These are phyloP conservation scores for Lymantria dispar DNA, from an alignment of 2,888 invertebrate genomes.

Conservation along the genomic window DNA sequence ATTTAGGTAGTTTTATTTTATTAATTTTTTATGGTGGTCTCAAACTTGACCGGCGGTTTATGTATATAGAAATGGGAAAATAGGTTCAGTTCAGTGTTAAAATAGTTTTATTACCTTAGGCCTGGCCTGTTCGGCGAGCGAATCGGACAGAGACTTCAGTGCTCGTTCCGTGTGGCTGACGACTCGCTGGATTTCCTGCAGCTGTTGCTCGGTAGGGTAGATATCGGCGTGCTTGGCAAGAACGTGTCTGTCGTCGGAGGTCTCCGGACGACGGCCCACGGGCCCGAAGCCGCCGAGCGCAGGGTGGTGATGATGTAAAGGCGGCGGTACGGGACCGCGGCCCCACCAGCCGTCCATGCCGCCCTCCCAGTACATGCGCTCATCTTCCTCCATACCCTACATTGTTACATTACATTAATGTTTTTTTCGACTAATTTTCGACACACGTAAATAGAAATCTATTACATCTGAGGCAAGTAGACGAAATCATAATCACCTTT, in stretches of 20 bases:
- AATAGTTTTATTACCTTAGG: slow-evolving; percentile 51
- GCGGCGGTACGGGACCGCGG: slow-evolving; percentile 69
- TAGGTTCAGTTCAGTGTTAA: too few species aligned
- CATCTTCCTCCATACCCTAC: slow-evolving; percentile 88
- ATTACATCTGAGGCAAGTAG: too few species aligned
- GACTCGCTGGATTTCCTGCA: slow-evolving; percentile 94
- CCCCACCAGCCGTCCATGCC: slow-evolving; percentile 84
- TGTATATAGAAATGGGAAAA: too few species aligned
- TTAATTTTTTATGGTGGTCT: too few species aligned
- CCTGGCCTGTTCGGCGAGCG: slow-evolving; percentile 85
- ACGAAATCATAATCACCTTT: too few species aligned
- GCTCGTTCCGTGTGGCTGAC: slow-evolving; percentile 97
- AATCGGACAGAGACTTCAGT: slow-evolving; percentile 96
- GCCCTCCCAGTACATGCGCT: slow-evolving; percentile 94
- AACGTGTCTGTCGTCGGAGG: slow-evolving; percentile 98
- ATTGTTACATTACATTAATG: too few species aligned
- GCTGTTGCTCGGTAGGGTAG: slow-evolving; percentile 95
- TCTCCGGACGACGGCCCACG: slow-evolving; percentile 90
- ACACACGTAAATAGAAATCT: too few species aligned
- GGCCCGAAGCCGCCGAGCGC: slow-evolving; percentile 52
- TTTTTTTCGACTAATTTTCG: too few species aligned
- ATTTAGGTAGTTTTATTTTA: too few species aligned
- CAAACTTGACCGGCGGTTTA: too few species aligned
- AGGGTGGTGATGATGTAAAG: slow-evolving; percentile 62
- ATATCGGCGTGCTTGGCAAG: slow-evolving; percentile 96